Evolutionary conservation across 2,888 invertebrate genomes (phyloP).

Genomic region (Andrena minutula): DNA sequence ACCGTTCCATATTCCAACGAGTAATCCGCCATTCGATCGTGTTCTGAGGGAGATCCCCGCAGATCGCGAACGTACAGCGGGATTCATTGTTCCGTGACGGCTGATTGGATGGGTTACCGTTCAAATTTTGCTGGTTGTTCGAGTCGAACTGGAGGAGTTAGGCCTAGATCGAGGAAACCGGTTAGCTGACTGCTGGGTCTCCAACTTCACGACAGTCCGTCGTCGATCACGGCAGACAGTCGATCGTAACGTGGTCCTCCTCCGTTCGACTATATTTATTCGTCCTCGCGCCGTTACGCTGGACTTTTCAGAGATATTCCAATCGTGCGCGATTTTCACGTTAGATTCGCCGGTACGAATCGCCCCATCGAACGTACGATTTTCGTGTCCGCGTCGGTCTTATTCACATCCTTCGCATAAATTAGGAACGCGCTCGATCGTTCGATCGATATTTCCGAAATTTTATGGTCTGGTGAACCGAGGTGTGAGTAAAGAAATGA

Average conservation of each 20-base stretch:
- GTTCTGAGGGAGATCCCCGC: background rate
- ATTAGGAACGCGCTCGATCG: conserved; percentile 19
- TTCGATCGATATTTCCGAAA: conserved; percentile 4
- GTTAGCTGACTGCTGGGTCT: conserved; percentile 31
- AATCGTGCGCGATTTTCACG: background rate
- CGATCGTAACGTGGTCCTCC: conserved; percentile 26
- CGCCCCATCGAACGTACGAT: background rate
- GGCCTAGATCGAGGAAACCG: conserved; percentile 50
- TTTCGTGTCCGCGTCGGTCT: background rate
- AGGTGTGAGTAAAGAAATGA: background rate
- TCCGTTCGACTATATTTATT: conserved; percentile 21
- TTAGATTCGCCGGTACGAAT: background rate
- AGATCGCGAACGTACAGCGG: background rate
- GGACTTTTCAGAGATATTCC: conserved; percentile 21
- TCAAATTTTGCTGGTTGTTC: conserved; percentile 31
- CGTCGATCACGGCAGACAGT: conserved; percentile 33
- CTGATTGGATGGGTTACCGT: conserved; percentile 12
- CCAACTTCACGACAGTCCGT: conserved; percentile 50
- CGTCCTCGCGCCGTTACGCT: background rate
- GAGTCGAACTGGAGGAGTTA: conserved; percentile 30
- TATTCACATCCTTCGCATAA: background rate
- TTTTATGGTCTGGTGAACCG: background rate
- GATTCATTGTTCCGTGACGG: background rate
- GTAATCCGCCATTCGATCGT: background rate
- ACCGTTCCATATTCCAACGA: background rate